Percentiles rank a stretch among this genome's conserved stretches.
Conservation (phyloP, 2,797 vertebrate genomes). For the Halcyon chelicuti region DNA sequence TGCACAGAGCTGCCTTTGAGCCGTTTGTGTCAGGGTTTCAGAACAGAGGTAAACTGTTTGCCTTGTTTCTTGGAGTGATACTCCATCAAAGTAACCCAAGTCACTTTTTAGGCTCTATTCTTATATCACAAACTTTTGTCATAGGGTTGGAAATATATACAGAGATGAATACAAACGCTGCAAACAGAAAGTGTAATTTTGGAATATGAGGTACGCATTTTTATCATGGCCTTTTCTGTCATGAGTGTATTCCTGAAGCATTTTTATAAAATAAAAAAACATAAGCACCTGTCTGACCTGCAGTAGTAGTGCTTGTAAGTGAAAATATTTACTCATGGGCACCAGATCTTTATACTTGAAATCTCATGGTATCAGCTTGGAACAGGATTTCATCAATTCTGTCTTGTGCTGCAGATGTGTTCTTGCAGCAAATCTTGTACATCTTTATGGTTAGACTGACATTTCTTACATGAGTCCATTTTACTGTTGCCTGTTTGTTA, state of each 20-base stretch:
- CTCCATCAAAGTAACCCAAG: neutral
- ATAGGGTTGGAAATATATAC: accelerated
- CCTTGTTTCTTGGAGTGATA: neutral
- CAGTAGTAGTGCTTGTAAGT: neutral
- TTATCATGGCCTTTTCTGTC: neutral
- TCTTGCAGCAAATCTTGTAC: neutral
- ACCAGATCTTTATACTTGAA: neutral
- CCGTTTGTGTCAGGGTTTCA: neutral
- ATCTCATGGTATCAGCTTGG: neutral
- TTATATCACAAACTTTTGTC: neutral
- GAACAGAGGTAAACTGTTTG: neutral
- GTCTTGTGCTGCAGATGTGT: neutral
- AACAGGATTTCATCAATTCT: neutral
- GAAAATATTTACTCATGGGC: neutral
- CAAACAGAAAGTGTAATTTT: neutral
- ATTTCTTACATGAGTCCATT: neutral
- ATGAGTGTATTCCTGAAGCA: neutral
- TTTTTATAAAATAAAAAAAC: neutral
- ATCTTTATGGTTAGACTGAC: neutral
- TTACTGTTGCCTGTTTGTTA: neutral
- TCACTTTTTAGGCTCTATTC: neutral
- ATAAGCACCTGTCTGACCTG: neutral
- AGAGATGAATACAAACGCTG: neutral
- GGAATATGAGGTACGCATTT: neutral
- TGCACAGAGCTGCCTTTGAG: neutral